phyloP scores from a whole-genome alignment of 2,113 vertebrate genomes.

The Coptodon rendalli region DNA sequence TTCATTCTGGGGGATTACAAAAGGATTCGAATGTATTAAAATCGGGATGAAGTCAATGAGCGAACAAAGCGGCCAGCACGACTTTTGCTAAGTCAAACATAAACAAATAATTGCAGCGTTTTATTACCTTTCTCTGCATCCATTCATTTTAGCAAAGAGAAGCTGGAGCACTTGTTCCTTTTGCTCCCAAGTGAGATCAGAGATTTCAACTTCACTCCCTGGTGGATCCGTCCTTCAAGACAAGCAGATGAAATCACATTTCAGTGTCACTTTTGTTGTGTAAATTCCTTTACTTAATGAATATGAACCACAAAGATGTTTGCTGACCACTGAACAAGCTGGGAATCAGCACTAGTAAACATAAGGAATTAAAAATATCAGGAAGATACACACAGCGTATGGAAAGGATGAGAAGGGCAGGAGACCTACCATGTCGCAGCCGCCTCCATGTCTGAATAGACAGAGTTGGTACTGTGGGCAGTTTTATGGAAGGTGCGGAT shows the following conservation, averaged over 20 bases:
- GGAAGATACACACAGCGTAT: neutral
- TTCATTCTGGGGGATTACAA: conserved; percentile 17
- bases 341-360: neutral
- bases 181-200: conserved; percentile 86
- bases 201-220: conserved; percentile 71
- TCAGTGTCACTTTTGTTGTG: neutral
- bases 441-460: conserved; percentile 75
- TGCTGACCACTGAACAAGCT: neutral
- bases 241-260: neutral
- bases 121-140: conserved; percentile 65
- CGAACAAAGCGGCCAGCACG: neutral
- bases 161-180: conserved; percentile 82
- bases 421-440: conserved; percentile 73
- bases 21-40: conserved; percentile 4
- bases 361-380: neutral
- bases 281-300: neutral
- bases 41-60: neutral
- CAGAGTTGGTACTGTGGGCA: conserved; percentile 78
- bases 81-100: neutral
- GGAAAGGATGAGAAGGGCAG: neutral
- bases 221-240: conserved; percentile 63
- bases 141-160: conserved; percentile 88
- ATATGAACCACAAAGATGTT: neutral
- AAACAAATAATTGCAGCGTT: neutral
- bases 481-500: conserved; percentile 79